A percentile compares a stretch with the other conserved stretches of the same genome.
Evolutionary conservation across 1,140 invertebrate species (phyloP).

Genomic region (Drosophila carrolli): DNA sequence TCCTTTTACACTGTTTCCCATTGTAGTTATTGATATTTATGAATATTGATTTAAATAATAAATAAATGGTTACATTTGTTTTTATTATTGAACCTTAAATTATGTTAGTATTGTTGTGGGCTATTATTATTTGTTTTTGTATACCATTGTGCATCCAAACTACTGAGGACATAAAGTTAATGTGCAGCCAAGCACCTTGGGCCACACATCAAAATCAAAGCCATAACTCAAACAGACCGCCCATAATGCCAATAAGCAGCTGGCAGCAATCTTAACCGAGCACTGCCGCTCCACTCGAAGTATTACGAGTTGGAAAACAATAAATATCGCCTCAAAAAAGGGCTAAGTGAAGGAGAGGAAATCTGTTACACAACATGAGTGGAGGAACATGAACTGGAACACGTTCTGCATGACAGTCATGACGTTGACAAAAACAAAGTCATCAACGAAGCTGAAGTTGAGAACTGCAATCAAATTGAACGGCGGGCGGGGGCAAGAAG

Average conservation of each 20-base stretch:
- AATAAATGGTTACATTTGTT: too few relatives aligned
- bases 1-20: too few relatives aligned
- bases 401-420: slow-evolving; percentile 56
- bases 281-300: slow-evolving; percentile 34
- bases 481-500: too few relatives aligned
- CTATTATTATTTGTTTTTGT: too few relatives aligned
- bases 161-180: slow-evolving; percentile 4
- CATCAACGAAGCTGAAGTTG: slow-evolving; percentile 70
- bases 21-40: too few relatives aligned
- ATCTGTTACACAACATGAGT: slow-evolving; percentile 52
- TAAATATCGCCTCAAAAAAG: slow-evolving; percentile 53
- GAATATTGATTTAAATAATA: too few relatives aligned
- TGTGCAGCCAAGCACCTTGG: slow-evolving; percentile 6
- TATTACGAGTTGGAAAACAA: slow-evolving; percentile 62
- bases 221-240: slow-evolving; percentile 45
- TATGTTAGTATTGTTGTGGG: too few relatives aligned
- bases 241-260: slow-evolving; percentile 57
- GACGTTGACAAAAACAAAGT: slow-evolving; percentile 72
- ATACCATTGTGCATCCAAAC: background rate
- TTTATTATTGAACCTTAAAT: too few relatives aligned
- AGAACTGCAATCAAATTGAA: slow-evolving; percentile 65
- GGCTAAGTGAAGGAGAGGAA: slow-evolving; percentile 12
- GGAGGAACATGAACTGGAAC: slow-evolving; percentile 44
- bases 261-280: slow-evolving; percentile 34
- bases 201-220: slow-evolving; percentile 19